Evolutionary conservation across 2,888 invertebrate genomes (phyloP).

Genomic region (Trileptium ribeirensis): DNA sequence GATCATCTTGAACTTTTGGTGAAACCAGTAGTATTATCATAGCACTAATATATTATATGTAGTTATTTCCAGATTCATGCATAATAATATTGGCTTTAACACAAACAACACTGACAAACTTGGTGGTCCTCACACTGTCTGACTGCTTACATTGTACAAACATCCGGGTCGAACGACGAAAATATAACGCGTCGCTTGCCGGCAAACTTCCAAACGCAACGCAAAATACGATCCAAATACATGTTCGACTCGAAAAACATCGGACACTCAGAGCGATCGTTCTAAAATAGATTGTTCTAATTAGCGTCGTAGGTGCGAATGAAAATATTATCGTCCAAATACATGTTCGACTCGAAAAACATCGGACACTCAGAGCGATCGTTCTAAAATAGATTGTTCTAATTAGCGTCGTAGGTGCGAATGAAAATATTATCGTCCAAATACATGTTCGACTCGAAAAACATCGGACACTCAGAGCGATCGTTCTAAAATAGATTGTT

Average conservation of each 20-base stretch:
- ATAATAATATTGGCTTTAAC: too few species aligned
- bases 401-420: too few species aligned
- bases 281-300: too few species aligned
- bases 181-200: constrained; percentile 76
- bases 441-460: constrained; percentile 76
- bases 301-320: too few species aligned
- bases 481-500: too few species aligned
- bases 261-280: constrained; percentile 35
- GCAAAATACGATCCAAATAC: constrained; percentile 78
- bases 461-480: constrained; percentile 41
- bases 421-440: constrained; percentile 80
- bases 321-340: constrained; percentile 80
- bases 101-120: too few species aligned
- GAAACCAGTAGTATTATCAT: too few species aligned
- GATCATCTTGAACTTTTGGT: too few species aligned
- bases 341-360: constrained; percentile 73
- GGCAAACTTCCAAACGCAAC: constrained; percentile 71
- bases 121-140: too few species aligned
- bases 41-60: too few species aligned
- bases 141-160: constrained; percentile 73
- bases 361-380: constrained; percentile 38
- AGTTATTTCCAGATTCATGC: too few species aligned
- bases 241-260: constrained; percentile 69
- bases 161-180: constrained; percentile 90
- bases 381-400: too few species aligned